These are phyloP conservation scores for Rhodeus uyekii DNA, from an alignment of 2,797 vertebrate species.

Conservation along the genomic window DNA sequence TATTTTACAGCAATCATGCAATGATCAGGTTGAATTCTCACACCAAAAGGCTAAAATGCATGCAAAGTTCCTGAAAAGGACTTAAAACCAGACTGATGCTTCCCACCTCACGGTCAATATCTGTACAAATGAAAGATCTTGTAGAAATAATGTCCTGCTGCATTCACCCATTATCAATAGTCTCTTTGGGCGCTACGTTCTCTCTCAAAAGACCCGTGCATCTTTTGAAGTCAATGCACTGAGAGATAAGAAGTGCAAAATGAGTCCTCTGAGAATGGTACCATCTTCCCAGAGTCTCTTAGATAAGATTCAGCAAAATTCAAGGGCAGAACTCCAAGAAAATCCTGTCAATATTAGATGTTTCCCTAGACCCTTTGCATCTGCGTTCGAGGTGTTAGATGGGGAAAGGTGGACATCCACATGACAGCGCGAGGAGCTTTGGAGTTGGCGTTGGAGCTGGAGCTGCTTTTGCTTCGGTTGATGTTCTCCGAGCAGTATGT, in stretches of 20 bases:
- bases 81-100: background rate
- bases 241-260: background rate
- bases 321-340: conserved; percentile 1
- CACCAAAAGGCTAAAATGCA: background rate
- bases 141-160: background rate
- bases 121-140: background rate
- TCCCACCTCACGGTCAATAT: background rate
- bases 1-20: conserved; percentile 1
- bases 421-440: conserved; percentile 61
- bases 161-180: background rate
- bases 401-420: conserved; percentile 61
- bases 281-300: background rate
- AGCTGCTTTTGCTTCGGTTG: conserved; percentile 68
- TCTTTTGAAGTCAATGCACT: background rate
- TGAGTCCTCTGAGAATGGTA: background rate
- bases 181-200: background rate
- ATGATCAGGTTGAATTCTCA: background rate
- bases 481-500: conserved; percentile 72
- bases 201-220: background rate
- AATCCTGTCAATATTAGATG: background rate
- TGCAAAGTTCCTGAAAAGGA: background rate
- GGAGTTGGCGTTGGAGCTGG: conserved; percentile 52
- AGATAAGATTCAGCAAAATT: background rate
- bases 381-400: conserved; percentile 42
- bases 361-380: conserved; percentile 49